Conservation (phyloP, 2,113 vertebrate genomes). For the Nesoenas mayeri region DNA sequence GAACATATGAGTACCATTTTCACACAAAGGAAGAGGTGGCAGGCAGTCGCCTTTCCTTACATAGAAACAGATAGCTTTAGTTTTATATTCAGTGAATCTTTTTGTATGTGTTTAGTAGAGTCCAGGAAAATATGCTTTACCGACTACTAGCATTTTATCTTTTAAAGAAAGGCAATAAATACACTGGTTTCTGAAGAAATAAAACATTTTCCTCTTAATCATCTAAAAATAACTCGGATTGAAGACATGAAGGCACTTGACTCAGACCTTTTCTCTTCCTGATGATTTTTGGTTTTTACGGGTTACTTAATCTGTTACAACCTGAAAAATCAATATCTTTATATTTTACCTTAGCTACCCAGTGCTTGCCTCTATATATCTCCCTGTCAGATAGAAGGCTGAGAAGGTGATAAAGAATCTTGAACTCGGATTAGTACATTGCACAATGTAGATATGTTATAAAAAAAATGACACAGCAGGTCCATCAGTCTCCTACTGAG, state of each 20-base stretch:
- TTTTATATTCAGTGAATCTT: neutral
- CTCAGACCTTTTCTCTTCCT: neutral
- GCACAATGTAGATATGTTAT: neutral
- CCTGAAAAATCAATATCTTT: slow-evolving; percentile 47
- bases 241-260: neutral
- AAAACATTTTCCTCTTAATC: neutral
- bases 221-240: neutral
- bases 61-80: neutral
- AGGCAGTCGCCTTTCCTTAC: neutral
- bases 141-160: neutral
- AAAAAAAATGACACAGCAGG: neutral
- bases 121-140: neutral
- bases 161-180: slow-evolving; percentile 17
- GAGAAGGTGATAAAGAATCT: slow-evolving; percentile 11
- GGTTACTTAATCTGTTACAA: slow-evolving; percentile 43
- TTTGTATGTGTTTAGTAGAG: neutral
- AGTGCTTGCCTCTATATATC: neutral
- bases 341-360: slow-evolving; percentile 30
- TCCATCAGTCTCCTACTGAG: neutral
- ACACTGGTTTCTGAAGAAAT: neutral
- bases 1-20: neutral
- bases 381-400: slow-evolving; percentile 17
- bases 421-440: slow-evolving; percentile 29
- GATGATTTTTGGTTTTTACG: slow-evolving; percentile 5
- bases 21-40: neutral